Conservation (phyloP, 2,113 vertebrate species). For the Cebidichthys violaceus region DNA sequence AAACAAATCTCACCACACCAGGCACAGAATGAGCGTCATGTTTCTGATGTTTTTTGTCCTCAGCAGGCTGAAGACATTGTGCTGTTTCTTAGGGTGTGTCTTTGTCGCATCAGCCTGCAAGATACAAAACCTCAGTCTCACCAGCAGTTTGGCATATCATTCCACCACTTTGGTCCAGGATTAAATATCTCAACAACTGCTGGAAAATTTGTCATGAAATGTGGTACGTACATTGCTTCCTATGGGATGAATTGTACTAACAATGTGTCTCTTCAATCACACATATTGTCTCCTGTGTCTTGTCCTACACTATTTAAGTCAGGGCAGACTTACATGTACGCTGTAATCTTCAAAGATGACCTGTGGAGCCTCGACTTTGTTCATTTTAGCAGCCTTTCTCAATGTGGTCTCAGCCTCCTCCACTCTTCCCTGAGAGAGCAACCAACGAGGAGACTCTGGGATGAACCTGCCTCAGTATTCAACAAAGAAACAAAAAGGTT, state of each 20-base stretch:
- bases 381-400: conserved; percentile 85
- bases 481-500: background rate
- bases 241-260: background rate
- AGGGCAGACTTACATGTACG: conserved; percentile 74
- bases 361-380: conserved; percentile 81
- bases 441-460: conserved; percentile 91
- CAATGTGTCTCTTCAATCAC: background rate
- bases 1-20: conserved; percentile 84
- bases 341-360: conserved; percentile 78
- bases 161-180: background rate
- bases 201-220: background rate
- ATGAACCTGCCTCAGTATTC: conserved; percentile 84
- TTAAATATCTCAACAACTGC: background rate
- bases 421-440: conserved; percentile 87
- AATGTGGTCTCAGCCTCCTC: conserved; percentile 88
- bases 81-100: conserved; percentile 35
- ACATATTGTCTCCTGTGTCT: background rate
- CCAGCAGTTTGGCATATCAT: background rate
- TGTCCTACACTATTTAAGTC: background rate
- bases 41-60: conserved; percentile 82
- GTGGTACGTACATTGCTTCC: background rate
- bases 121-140: background rate
- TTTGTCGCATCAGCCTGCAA: conserved; percentile 42
- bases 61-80: conserved; percentile 84
- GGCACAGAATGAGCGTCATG: conserved; percentile 84